These are phyloP conservation scores for Acronicta psi DNA, from an alignment of 2,888 invertebrate genomes.

Conservation along the genomic window DNA sequence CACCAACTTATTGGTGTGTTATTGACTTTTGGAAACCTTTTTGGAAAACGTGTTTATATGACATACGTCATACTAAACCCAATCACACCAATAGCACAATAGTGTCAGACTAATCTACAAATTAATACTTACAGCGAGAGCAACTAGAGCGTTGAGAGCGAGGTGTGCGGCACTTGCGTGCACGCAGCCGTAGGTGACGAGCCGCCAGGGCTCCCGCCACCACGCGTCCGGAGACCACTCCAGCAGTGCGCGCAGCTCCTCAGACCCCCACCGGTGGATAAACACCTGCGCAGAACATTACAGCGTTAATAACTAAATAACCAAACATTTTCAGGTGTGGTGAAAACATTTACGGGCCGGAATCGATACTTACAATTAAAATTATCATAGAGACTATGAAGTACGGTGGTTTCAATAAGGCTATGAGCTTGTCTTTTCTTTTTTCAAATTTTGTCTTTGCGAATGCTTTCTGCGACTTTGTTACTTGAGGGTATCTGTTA, in stretches of 20 bases:
- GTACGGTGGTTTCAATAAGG: conserved; percentile 78
- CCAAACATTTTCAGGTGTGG: neutral
- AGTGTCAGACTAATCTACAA: neutral
- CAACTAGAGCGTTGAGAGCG: conserved; percentile 90
- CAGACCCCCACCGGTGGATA: conserved; percentile 68
- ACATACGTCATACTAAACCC: neutral
- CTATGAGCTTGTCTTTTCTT: conserved; percentile 73
- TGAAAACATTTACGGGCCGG: neutral
- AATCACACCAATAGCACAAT: neutral
- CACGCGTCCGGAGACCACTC: conserved; percentile 82
- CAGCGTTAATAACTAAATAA: neutral
- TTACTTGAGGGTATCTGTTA: conserved; percentile 56
- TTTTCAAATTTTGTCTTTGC: conserved; percentile 75
- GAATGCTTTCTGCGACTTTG: conserved; percentile 52
- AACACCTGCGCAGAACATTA: conserved; percentile 60
- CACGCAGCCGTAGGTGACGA: conserved; percentile 93
- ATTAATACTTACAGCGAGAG: conserved; percentile 77
- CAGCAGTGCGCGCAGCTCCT: conserved; percentile 61
- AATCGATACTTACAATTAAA: conserved; percentile 78
- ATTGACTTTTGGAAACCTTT: no score
- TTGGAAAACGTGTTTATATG: neutral
- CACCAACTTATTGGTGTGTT: no score
- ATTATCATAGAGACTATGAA: conserved; percentile 80
- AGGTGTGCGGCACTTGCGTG: conserved; percentile 94
- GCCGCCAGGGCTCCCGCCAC: conserved; percentile 93